Percentiles rank a stretch among this genome's conserved stretches.
Evolutionary conservation across 37 sponge, comb jelly and placozoan species (phyloP).

Genomic region (Chondrosia reniformis): DNA sequence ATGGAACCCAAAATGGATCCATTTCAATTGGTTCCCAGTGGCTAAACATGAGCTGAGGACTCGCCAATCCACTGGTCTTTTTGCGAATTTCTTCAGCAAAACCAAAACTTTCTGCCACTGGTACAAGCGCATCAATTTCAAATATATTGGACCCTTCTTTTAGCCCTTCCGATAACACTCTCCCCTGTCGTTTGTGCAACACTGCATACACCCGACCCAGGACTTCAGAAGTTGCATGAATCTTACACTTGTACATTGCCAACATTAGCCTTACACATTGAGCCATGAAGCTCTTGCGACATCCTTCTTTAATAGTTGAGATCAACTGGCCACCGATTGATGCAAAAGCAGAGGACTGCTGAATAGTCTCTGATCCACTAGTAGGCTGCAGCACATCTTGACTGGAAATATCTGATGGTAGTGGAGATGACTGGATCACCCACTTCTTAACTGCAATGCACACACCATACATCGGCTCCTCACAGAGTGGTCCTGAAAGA

Average conservation of each 20-base stretch:
- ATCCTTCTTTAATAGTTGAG: conserved; percentile 88
- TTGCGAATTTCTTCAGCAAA: conserved; percentile 97
- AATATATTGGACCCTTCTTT: conserved; percentile 87
- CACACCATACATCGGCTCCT: conserved; percentile 93
- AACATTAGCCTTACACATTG: conserved; percentile 87
- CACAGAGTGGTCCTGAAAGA: conserved; percentile 94
- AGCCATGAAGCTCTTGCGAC: conserved; percentile 74
- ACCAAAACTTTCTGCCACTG: conserved; percentile 97
- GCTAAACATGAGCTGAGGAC: conserved; percentile 95
- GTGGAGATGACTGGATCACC: conserved; percentile 24
- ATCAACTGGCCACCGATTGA: conserved; percentile 93
- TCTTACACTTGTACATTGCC: conserved; percentile 89
- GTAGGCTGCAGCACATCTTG: not conserved
- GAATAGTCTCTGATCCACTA: not conserved
- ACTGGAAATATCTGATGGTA: not conserved
- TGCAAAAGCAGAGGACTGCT: conserved; percentile 26
- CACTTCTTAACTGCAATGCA: conserved; percentile 71
- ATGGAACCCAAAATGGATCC: conserved; percentile 98
- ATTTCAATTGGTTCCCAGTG: conserved; percentile 93
- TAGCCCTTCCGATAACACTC: conserved; percentile 82
- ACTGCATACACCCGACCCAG: conserved; percentile 90
- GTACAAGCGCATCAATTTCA: conserved; percentile 72
- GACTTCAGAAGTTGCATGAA: conserved; percentile 91
- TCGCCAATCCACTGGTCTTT: conserved; percentile 94
- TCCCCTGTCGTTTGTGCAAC: conserved; percentile 77